A percentile compares a stretch with the other conserved stretches of the same genome.
phyloP scores from a whole-genome alignment of 2,797 vertebrate genomes.

The Phoebastria nigripes region DNA sequence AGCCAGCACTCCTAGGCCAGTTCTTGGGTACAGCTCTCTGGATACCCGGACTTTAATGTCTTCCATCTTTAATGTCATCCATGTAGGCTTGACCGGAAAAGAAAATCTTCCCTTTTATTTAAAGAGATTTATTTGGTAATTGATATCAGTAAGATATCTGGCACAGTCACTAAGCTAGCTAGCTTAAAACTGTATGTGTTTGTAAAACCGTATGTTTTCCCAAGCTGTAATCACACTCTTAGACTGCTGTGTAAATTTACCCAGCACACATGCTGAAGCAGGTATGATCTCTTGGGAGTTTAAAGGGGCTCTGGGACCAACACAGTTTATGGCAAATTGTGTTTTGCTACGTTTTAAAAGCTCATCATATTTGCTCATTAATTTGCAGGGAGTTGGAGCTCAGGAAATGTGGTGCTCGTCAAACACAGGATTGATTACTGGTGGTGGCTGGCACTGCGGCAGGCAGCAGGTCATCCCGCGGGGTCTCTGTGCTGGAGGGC shows the following conservation, averaged over 20 bases:
- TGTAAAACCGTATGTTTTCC: neutral
- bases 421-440: neutral
- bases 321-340: neutral
- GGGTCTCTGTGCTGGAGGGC: neutral
- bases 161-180: neutral
- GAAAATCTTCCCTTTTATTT: neutral
- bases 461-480: neutral
- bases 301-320: neutral
- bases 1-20: neutral
- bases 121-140: neutral
- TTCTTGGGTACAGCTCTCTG: neutral
- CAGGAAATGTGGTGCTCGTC: rapidly evolving
- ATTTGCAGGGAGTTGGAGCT: neutral
- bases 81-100: neutral
- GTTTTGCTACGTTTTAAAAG: neutral
- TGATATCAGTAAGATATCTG: neutral
- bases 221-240: neutral
- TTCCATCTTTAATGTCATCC: neutral
- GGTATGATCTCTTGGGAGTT: neutral
- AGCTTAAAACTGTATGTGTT: neutral
- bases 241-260: constrained; percentile 2
- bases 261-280: neutral
- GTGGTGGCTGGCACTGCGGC: rapidly evolving
- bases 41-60: neutral
- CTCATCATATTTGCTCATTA: neutral